Evolutionary conservation across 2,113 vertebrate species (phyloP).

Genomic region (Nannobrachium achirus): DNA sequence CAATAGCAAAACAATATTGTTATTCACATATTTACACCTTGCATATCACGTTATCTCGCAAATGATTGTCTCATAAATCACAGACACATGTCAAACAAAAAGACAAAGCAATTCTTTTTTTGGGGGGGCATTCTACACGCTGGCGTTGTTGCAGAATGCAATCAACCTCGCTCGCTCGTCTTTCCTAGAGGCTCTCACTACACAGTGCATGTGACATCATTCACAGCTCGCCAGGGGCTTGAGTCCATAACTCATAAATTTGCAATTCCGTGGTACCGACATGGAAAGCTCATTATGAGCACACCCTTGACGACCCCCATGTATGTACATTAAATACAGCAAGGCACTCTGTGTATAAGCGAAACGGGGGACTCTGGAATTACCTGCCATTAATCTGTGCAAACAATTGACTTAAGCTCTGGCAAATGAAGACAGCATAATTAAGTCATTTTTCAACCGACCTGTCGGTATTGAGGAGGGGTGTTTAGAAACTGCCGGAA

Average conservation of each 20-base stretch:
- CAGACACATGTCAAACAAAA: slow-evolving; percentile 15
- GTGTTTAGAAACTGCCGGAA: slow-evolving; percentile 38
- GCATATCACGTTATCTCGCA: slow-evolving; percentile 8
- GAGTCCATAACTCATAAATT: slow-evolving; percentile 21
- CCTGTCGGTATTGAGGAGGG: slow-evolving; percentile 41
- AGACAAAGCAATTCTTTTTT: slow-evolving; percentile 4
- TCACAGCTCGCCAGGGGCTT: slow-evolving; percentile 32
- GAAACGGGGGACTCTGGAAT: slow-evolving; percentile 59
- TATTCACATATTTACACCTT: slow-evolving; percentile 60
- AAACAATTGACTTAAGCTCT: slow-evolving; percentile 75
- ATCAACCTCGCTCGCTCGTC: neutral
- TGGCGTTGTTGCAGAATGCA: neutral
- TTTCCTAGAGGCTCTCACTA: slow-evolving; percentile 1
- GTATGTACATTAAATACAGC: slow-evolving; percentile 69
- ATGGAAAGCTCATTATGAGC: slow-evolving; percentile 21
- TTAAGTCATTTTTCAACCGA: slow-evolving; percentile 71
- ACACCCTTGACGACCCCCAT: slow-evolving; percentile 14
- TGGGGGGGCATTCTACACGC: slow-evolving; percentile 4
- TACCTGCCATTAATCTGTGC: slow-evolving; percentile 76
- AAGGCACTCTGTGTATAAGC: slow-evolving; percentile 76
- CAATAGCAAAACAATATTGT: slow-evolving; percentile 34
- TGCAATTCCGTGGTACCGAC: slow-evolving; percentile 12
- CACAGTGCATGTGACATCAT: slow-evolving; percentile 56
- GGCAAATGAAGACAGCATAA: slow-evolving; percentile 70
- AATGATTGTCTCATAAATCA: slow-evolving; percentile 61